A percentile compares a stretch with the other conserved stretches of the same genome.
These are phyloP conservation scores for Dichetophora obliterata DNA, from an alignment of 2,888 invertebrate genomes.

Conservation along the genomic window DNA sequence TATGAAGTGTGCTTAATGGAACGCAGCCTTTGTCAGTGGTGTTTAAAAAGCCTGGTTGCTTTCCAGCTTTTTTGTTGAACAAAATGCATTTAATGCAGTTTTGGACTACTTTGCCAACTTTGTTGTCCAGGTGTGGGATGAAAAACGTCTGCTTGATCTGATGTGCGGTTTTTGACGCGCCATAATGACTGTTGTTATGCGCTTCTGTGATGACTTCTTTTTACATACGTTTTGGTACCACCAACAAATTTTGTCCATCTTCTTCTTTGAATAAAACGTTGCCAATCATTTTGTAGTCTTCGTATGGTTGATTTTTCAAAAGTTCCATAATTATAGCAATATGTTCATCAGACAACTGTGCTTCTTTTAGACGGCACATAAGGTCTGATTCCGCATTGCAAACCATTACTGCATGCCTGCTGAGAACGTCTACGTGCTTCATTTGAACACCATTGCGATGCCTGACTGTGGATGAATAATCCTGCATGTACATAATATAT, in stretches of 20 bases:
- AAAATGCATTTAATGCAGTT: slow-evolving; percentile 40
- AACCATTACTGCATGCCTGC: slow-evolving; percentile 36
- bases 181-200: slow-evolving; percentile 21
- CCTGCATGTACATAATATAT: slow-evolving; percentile 48
- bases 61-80: slow-evolving; percentile 52
- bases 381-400: slow-evolving; percentile 23
- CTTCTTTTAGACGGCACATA: slow-evolving; percentile 13
- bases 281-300: slow-evolving; percentile 37
- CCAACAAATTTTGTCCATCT: slow-evolving; percentile 35
- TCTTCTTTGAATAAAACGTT: slow-evolving; percentile 38
- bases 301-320: slow-evolving; percentile 29
- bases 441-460: slow-evolving; percentile 46
- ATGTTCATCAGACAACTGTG: slow-evolving; percentile 34
- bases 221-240: slow-evolving; percentile 41
- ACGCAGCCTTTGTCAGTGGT: slow-evolving; percentile 55
- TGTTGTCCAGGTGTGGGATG: not conserved
- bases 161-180: not conserved
- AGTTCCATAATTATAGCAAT: slow-evolving; percentile 32
- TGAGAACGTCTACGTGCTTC: slow-evolving; percentile 50
- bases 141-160: not conserved
- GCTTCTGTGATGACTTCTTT: slow-evolving; percentile 39
- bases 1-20: slow-evolving; percentile 49
- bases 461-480: slow-evolving; percentile 47
- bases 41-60: slow-evolving; percentile 58
- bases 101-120: slow-evolving; percentile 12